These are phyloP conservation scores for Pyrrhia umbra DNA, from an alignment of 2,888 invertebrate species.

Conservation along the genomic window DNA sequence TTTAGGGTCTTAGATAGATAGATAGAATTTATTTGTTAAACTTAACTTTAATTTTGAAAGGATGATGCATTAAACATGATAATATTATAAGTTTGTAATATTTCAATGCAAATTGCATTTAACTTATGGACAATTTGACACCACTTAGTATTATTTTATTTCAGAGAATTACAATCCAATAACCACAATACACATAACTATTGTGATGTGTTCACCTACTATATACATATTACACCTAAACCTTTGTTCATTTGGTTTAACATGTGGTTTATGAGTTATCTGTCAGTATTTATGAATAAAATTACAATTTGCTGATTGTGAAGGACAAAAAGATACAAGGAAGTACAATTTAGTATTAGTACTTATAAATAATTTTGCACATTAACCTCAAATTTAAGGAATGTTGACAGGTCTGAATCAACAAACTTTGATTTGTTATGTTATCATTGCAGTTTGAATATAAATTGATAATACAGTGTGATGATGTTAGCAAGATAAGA, in stretches of 20 bases:
- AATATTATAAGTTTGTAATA: background rate
- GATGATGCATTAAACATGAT: background rate
- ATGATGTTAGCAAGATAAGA: conserved; percentile 3
- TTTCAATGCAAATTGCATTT: background rate
- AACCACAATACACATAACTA: background rate
- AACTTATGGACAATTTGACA: conserved; percentile 14
- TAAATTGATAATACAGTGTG: background rate
- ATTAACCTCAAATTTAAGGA: conserved; percentile 50
- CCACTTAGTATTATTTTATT: conserved; percentile 11
- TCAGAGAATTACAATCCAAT: background rate
- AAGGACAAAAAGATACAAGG: conserved; percentile 47
- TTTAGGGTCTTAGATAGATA: no score
- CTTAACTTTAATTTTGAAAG: background rate
- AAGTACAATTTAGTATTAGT: conserved; percentile 34
- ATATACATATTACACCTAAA: background rate
- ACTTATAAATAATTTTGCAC: conserved; percentile 51
- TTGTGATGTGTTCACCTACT: background rate
- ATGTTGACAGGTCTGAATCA: conserved; percentile 40
- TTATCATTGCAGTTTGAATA: conserved; percentile 14
- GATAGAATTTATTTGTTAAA: background rate
- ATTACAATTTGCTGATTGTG: conserved; percentile 33
- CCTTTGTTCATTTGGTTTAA: conserved; percentile 19
- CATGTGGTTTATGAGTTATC: conserved; percentile 10
- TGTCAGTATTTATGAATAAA: conserved; percentile 19
- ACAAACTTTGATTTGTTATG: conserved; percentile 22